Base-by-base conservation (phyloP, 2,888 invertebrate species). In the Plebejus argus region DNA sequence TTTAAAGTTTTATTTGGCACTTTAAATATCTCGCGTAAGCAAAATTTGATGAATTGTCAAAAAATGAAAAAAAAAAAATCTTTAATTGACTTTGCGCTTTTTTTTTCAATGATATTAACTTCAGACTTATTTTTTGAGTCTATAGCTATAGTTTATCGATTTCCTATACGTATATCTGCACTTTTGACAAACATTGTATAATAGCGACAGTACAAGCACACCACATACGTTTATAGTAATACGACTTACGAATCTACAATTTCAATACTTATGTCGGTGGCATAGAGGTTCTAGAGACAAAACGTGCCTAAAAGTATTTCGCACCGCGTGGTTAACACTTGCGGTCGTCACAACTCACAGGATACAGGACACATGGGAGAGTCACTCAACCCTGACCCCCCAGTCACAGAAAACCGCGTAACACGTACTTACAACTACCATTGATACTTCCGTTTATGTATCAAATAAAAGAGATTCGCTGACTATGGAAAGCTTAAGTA, bases 341-440 rank as follows among this genome's bases (percentile, higher is more conserved):
- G 74, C 28, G 74, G 74, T 74, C 74, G 74, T 28, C 49, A 23
- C n/a, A n/a, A n/a, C n/a, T n/a, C n/a, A n/a, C 74, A 74, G 74
- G 74, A 74, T 49, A 49, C 15, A 23, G 49, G 15, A 74, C 49
- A 49, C 49, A 49, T 23, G 80, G 78, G 78, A 78, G 28, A 66
- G 1, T 78, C 81, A 79, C 77, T 81, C 82, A 82, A 80, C 82
- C 82, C 80, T 81, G 82, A 81, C 83, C 81, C 81, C 80, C 70
- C 76, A 35, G 18, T 70, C 28, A 76, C 71, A n/a, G 39, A 3
- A 71, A 39, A n/a, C 71, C 35, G 35, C 39, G n/a, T 23, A 23
- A 12, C 28, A 66, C 15, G 18, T 33, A 66, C 18, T 7, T 33
- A 28, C 12, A 45, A 12, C 3, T 45, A 45, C 10, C 12, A 49